phyloP scores from a whole-genome alignment of 2,888 invertebrate species.

The Megalurothrips usitatus region DNA sequence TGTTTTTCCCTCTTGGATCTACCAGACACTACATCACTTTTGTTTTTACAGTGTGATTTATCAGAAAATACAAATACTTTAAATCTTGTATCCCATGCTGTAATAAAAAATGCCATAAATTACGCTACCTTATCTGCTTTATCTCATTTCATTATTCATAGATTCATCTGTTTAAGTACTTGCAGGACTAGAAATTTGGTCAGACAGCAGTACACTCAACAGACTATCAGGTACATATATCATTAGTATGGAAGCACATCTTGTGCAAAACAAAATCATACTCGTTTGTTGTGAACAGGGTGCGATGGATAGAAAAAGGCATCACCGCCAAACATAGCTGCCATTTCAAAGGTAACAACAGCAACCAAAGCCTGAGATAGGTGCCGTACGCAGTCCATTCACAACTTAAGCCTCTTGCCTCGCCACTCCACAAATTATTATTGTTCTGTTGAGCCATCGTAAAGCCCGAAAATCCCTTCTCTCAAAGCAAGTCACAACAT shows the following conservation, averaged over 20 bases:
- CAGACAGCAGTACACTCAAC: neutral
- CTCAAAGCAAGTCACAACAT: neutral
- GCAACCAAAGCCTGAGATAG: too few relatives aligned
- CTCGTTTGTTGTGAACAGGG: too few relatives aligned
- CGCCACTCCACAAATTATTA: too few relatives aligned
- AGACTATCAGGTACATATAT: neutral
- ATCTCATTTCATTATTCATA: neutral
- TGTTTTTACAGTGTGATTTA: neutral
- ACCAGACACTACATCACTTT: neutral
- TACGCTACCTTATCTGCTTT: neutral
- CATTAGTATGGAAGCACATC: neutral
- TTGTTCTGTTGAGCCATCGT: too few relatives aligned
- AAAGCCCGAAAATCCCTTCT: too few relatives aligned
- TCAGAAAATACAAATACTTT: neutral
- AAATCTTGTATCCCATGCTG: neutral
- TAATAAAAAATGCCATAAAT: neutral
- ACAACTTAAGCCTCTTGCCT: too few relatives aligned
- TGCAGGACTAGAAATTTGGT: conserved; percentile 18
- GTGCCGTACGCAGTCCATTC: too few relatives aligned
- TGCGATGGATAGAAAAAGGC: too few relatives aligned
- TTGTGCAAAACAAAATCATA: too few relatives aligned
- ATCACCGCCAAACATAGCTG: too few relatives aligned
- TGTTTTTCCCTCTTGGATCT: neutral
- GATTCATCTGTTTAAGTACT: neutral
- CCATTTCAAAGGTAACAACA: too few relatives aligned